Evolutionary conservation across 2,113 vertebrate genomes (phyloP).

Genomic region (Cyanoramphus novaezelandiae): DNA sequence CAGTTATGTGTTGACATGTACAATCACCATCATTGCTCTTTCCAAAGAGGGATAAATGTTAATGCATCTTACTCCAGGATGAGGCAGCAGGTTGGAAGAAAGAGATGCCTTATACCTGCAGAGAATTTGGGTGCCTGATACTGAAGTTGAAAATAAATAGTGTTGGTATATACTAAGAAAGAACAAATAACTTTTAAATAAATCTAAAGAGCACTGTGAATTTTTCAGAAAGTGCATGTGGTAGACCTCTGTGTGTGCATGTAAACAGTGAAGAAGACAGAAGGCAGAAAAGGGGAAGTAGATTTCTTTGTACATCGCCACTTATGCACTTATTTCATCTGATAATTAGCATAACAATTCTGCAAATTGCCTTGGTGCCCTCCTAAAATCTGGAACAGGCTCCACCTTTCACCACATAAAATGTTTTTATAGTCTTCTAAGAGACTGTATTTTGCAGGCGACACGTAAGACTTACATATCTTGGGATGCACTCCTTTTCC

Average conservation of each 20-base stretch:
- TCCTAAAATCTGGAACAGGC: background rate
- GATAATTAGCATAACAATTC: background rate
- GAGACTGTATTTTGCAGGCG: background rate
- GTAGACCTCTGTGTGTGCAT: background rate
- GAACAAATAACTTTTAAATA: constrained; percentile 36
- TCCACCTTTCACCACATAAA: background rate
- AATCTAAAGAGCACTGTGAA: constrained; percentile 2
- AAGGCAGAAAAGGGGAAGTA: background rate
- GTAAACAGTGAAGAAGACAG: constrained; percentile 7
- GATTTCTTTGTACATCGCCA: background rate
- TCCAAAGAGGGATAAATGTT: background rate
- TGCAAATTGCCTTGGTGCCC: background rate
- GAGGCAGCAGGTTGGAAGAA: background rate
- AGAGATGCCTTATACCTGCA: background rate
- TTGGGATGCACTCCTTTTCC: background rate
- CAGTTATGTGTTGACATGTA: background rate
- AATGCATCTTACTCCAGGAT: background rate
- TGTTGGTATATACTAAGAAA: constrained; percentile 1
- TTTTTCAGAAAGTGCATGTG: constrained; percentile 10
- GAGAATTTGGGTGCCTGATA: background rate
- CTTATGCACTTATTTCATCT: background rate
- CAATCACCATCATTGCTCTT: background rate
- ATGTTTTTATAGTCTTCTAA: background rate
- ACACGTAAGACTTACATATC: background rate
- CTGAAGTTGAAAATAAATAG: background rate